These are phyloP conservation scores for Parthenolecanium corni DNA, from an alignment of 2,888 invertebrate species.

Conservation along the genomic window DNA sequence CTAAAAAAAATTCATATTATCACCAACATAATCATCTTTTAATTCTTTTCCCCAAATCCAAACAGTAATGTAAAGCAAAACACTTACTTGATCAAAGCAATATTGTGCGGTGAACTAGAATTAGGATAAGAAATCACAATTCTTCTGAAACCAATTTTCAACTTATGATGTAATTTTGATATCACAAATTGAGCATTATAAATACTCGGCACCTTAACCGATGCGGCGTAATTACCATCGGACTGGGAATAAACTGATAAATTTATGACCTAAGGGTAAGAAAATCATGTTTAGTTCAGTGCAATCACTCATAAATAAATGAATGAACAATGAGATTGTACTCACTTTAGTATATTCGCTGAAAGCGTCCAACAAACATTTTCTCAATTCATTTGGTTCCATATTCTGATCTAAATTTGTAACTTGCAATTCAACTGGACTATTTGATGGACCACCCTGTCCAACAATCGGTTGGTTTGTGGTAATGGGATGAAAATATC, in stretches of 20 bases:
- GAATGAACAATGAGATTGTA: neutral
- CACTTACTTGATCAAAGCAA: conserved; percentile 43
- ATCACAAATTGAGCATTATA: conserved; percentile 57
- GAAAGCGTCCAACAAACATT: conserved; percentile 50
- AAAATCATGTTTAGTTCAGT: neutral
- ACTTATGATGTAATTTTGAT: conserved; percentile 65
- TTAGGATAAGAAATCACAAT: conserved; percentile 63
- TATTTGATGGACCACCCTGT: conserved; percentile 17
- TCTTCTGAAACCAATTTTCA: conserved; percentile 63
- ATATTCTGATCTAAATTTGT: conserved; percentile 60
- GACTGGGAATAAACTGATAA: conserved; percentile 51
- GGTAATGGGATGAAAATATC: conserved; percentile 31
- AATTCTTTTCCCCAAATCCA: too few species aligned
- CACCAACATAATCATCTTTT: too few species aligned
- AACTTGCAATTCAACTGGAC: conserved; percentile 48
- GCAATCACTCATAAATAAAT: neutral
- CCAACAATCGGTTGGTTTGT: conserved; percentile 20
- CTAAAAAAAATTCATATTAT: neutral
- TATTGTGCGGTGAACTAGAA: conserved; percentile 49
- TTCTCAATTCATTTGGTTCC: conserved; percentile 53
- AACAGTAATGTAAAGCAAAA: too few species aligned
- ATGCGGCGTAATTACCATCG: conserved; percentile 57
- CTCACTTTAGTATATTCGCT: conserved; percentile 41
- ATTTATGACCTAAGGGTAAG: conserved; percentile 44
- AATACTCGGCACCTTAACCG: conserved; percentile 55